These are phyloP conservation scores for Xiphydria camelus DNA, from an alignment of 2,888 invertebrate species.

Conservation along the genomic window DNA sequence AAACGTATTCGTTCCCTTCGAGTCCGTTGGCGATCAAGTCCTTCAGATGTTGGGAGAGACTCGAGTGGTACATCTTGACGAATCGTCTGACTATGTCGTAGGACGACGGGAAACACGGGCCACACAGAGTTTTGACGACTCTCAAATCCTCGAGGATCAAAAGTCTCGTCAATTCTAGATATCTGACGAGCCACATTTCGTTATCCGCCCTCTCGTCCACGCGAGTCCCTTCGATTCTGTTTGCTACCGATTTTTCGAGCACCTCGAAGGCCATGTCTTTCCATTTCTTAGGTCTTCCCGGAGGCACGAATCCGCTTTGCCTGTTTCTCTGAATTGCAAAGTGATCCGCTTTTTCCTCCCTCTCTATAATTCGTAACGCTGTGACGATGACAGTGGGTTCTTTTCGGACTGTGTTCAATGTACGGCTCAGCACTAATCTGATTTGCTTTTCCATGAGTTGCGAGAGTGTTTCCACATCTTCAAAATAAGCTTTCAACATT, in stretches of 20 bases:
- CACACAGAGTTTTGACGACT: conserved; percentile 86
- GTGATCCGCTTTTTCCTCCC: conserved; percentile 94
- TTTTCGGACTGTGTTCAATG: conserved; percentile 91
- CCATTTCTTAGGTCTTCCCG: conserved; percentile 93
- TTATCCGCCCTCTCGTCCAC: conserved; percentile 88
- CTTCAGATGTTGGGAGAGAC: conserved; percentile 80
- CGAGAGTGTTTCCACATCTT: conserved; percentile 90
- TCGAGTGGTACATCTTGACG: conserved; percentile 91
- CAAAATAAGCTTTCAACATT: conserved; percentile 93
- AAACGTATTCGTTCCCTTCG: conserved; percentile 96
- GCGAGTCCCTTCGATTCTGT: conserved; percentile 92
- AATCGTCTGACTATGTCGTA: conserved; percentile 92
- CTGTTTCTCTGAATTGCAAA: conserved; percentile 79
- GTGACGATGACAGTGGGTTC: conserved; percentile 96
- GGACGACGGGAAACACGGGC: conserved; percentile 93
- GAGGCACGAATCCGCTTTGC: conserved; percentile 88
- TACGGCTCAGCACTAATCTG: conserved; percentile 83
- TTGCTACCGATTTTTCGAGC: conserved; percentile 75
- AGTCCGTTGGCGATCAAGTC: conserved; percentile 86
- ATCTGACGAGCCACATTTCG: conserved; percentile 94
- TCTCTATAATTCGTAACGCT: conserved; percentile 91
- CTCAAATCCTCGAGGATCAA: conserved; percentile 88
- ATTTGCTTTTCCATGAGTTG: conserved; percentile 89
- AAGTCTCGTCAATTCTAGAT: conserved; percentile 86
- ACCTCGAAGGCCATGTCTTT: conserved; percentile 83